Percentiles rank a stretch among this genome's conserved stretches.
phyloP scores from a whole-genome alignment of 2,888 invertebrate species.

The Eudasyphora cyanicolor region DNA sequence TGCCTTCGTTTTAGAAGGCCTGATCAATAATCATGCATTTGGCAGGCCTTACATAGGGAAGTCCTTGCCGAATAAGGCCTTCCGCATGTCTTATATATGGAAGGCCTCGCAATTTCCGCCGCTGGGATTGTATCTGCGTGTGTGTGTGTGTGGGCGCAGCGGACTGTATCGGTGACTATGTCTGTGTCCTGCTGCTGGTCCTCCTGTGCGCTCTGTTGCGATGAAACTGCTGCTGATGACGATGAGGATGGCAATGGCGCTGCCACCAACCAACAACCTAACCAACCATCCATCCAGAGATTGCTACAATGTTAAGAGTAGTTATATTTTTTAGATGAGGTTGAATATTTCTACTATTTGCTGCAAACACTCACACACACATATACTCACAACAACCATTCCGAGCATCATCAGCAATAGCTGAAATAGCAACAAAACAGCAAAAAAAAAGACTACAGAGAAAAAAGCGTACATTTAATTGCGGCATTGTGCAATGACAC shows the following conservation, averaged over 20 bases:
- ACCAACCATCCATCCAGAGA: slow-evolving; percentile 17
- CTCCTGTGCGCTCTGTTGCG: neutral
- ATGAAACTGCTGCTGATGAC: neutral
- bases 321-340: slow-evolving; percentile 43
- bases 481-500: slow-evolving; percentile 66
- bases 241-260: neutral
- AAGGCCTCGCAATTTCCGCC: too few relatives aligned
- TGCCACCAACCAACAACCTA: neutral
- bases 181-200: neutral
- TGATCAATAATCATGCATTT: too few relatives aligned
- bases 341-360: slow-evolving; percentile 29
- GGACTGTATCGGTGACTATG: too few relatives aligned
- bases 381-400: neutral
- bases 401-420: neutral
- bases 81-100: too few relatives aligned
- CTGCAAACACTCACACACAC: slow-evolving; percentile 21
- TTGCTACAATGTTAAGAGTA: slow-evolving; percentile 48
- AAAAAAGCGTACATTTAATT: slow-evolving; percentile 60
- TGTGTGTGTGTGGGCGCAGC: neutral
- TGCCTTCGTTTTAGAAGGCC: too few relatives aligned
- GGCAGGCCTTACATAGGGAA: too few relatives aligned
- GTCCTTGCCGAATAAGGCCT: too few relatives aligned
- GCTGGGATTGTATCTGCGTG: neutral
- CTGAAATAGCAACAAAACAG: neutral
- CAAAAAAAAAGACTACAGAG: neutral